A percentile compares a stretch with the other conserved stretches of the same genome.
These are phyloP conservation scores for Cyprinodon variegatus DNA, from an alignment of 2,113 vertebrate genomes.

Conservation along the genomic window DNA sequence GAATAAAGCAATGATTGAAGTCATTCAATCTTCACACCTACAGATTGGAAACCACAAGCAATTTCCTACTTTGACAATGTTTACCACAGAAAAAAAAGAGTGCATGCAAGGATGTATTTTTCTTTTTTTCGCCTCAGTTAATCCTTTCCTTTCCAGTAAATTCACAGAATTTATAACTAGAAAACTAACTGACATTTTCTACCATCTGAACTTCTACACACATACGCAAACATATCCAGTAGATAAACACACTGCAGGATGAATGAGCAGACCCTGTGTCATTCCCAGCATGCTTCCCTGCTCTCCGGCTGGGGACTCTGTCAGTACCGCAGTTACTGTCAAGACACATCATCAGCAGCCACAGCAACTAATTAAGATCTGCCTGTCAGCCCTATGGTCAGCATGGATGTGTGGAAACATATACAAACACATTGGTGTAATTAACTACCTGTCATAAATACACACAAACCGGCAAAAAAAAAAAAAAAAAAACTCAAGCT, in stretches of 20 bases:
- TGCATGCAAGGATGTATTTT: slow-evolving; percentile 2
- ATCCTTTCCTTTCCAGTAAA: slow-evolving; percentile 35
- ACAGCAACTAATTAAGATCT: slow-evolving; percentile 73
- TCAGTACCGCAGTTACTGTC: slow-evolving; percentile 68
- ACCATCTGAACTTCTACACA: slow-evolving; percentile 28
- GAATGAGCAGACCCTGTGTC: slow-evolving; percentile 56
- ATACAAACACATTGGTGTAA: slow-evolving; percentile 49
- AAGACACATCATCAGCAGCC: slow-evolving; percentile 61
- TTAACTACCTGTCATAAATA: slow-evolving; percentile 63
- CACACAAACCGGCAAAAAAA: slow-evolving; percentile 6
- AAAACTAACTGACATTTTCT: slow-evolving; percentile 44
- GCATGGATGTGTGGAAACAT: slow-evolving; percentile 24
- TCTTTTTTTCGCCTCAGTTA: slow-evolving; percentile 16
- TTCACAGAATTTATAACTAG: slow-evolving; percentile 47
- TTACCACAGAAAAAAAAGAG: slow-evolving; percentile 10
- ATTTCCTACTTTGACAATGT: slow-evolving; percentile 55
- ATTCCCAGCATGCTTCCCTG: slow-evolving; percentile 71
- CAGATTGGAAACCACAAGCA: slow-evolving; percentile 53
- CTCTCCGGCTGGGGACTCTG: slow-evolving; percentile 65
- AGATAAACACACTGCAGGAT: slow-evolving; percentile 38
- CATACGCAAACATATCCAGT: slow-evolving; percentile 5
- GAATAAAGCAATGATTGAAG: slow-evolving; percentile 56
- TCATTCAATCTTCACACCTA: slow-evolving; percentile 57
- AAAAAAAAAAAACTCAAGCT: not conserved
- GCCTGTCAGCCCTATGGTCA: slow-evolving; percentile 65